Percentiles rank a stretch among this genome's conserved stretches.
Evolutionary conservation across 2,113 vertebrate genomes (phyloP).

Genomic region (Clinocottus analis): DNA sequence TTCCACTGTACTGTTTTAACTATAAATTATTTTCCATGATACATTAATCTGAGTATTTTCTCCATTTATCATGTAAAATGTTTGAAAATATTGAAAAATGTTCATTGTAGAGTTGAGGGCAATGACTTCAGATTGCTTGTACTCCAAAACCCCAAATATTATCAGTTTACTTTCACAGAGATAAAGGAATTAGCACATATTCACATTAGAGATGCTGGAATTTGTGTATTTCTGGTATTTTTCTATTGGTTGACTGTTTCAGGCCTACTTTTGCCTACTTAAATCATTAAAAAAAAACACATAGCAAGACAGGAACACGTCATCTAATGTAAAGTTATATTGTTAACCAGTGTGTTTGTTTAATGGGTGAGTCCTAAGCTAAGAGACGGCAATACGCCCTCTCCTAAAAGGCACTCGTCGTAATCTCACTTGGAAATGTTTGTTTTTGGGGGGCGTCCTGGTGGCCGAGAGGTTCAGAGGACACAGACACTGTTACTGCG

Average conservation of each 20-base stretch:
- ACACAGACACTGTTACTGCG: not conserved
- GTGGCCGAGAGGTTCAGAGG: not conserved
- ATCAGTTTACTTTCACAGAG: not conserved
- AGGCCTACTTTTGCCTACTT: not conserved
- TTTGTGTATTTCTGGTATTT: not conserved
- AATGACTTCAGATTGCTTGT: not conserved
- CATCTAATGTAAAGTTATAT: not conserved
- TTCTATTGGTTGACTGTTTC: not conserved
- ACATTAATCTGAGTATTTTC: not conserved
- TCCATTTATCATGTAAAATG: not conserved
- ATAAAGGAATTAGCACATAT: not conserved
- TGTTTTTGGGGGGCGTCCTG: not conserved
- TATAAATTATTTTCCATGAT: not conserved
- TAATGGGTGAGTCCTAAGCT: conserved; percentile 44
- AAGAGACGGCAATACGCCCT: not conserved
- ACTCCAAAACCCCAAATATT: not conserved
- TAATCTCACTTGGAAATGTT: not conserved
- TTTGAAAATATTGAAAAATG: not conserved
- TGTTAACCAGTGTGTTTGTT: conserved; percentile 46
- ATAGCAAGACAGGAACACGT: not conserved
- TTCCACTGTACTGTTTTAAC: not conserved
- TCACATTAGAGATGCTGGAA: not conserved
- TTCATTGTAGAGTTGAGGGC: too few relatives aligned
- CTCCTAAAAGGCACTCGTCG: not conserved
- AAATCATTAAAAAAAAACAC: not conserved